A percentile compares a stretch with the other conserved stretches of the same genome.
These are phyloP conservation scores for Passer domesticus DNA, from an alignment of 2,113 vertebrate genomes.

Conservation along the genomic window DNA sequence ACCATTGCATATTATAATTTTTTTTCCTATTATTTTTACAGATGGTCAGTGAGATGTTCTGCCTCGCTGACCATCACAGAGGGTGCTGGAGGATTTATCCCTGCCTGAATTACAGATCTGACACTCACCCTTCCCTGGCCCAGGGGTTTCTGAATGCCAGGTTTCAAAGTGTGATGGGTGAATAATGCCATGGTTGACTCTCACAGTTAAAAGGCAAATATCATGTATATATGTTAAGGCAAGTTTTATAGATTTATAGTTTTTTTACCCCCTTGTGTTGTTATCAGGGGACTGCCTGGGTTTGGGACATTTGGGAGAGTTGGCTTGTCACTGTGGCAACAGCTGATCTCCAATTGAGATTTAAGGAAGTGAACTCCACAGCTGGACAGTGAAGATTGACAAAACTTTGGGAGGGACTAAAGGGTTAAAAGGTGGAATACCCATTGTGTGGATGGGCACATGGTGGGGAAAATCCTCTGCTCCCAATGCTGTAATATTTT, in stretches of 20 bases:
- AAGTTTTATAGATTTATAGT: background rate
- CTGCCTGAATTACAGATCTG: fast-evolving
- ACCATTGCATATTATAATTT: background rate
- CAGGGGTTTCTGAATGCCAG: background rate
- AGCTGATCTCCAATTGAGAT: background rate
- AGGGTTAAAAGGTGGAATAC: background rate
- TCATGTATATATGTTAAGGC: background rate
- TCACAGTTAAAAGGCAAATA: background rate
- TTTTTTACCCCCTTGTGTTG: background rate
- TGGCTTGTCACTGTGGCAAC: background rate
- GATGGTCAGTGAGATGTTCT: background rate
- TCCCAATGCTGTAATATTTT: background rate
- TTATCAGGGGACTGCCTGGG: background rate
- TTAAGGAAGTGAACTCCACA: background rate
- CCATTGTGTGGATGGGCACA: background rate
- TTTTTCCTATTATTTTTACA: background rate
- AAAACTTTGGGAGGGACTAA: background rate
- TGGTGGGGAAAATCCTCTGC: background rate
- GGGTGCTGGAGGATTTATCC: background rate
- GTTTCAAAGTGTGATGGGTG: background rate
- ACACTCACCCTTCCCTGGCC: too few species aligned
- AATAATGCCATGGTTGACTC: background rate
- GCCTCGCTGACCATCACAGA: background rate
- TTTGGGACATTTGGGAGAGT: background rate
- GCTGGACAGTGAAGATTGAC: background rate